Evolutionary conservation across 2,888 invertebrate genomes (phyloP), one percentile per base, ranked within the genome.

Genomic region (Acanthoscelides obtectus): DNA sequence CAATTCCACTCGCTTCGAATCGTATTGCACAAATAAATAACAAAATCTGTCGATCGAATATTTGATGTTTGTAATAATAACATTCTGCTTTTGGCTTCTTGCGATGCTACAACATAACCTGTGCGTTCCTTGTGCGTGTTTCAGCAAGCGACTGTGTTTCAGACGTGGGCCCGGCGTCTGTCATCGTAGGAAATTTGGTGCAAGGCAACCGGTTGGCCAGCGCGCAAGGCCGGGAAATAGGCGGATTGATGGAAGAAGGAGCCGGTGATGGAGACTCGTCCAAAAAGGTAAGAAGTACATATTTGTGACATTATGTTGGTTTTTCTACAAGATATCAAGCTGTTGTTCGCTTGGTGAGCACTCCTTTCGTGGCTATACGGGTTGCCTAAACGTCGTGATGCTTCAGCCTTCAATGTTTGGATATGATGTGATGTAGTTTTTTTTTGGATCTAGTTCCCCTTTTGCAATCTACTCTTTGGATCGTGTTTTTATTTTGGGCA

Each of bases 161-260:
- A 94, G 99, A 99, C 90, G 97, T 99, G 84, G 99, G 99, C 74
- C 99, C 99, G 73, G 99, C 99, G 78, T 98, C 99, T 79, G 98
- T 99, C 81, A 98, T 99, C 90, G 99, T 99, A 80, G 99, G 99
- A 77, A 99, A 99, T 88, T 93, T 99, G 86, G 99, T 99, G 77
- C 99, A 99, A 87, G 99, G 99, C 74, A 98, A 97, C 86, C 91
- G 99, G 74, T 90, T 99, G 78, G 99, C 99, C 64, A 95, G 96
- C 76, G 99, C 99, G 67, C 97, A 97, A 86, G 99, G 99, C 73
- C 91, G 99, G 72, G 98, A 98, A 85, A 93, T 99, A 87, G 96
- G 96, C 68, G 91, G 95, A 79, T 90, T 95, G 6, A 90, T 94
- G 4, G 97, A 98, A 80, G 94, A 94, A 79, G 98, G 99, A 80